phyloP scores from a whole-genome alignment of 2,797 vertebrate genomes.

The Phoeniculus purpureus region DNA sequence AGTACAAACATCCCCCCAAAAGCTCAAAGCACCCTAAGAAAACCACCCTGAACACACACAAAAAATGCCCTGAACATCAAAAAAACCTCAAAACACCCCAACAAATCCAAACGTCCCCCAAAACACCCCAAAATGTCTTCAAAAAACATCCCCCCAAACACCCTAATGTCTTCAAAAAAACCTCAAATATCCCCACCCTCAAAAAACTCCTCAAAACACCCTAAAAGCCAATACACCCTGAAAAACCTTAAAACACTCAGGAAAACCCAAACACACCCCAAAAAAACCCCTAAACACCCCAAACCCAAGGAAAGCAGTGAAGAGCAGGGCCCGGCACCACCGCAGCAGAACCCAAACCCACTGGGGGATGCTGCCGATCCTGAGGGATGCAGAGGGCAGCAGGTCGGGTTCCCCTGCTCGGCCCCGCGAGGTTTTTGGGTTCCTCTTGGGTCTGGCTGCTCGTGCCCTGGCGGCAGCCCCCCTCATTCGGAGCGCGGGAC shows the following conservation, averaged over 20 bases:
- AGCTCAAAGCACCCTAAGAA: not conserved
- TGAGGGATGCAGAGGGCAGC: not conserved
- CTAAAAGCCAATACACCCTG: no score
- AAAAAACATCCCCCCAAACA: no score
- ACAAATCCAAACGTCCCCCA: no score
- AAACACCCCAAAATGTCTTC: no score
- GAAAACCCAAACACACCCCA: no score
- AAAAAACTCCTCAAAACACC: not conserved
- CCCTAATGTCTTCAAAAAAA: no score
- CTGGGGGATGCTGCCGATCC: not conserved
- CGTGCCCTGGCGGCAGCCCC: slow-evolving; percentile 22
- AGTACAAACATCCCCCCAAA: no score
- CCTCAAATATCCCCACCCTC: no score
- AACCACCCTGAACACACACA: not conserved
- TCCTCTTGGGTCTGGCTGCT: not conserved
- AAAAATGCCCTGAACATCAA: not conserved
- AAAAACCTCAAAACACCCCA: no score
- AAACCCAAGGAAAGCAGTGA: not conserved
- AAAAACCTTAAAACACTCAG: no score
- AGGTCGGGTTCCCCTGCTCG: not conserved
- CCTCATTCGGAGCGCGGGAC: not conserved
- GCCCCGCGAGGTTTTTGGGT: not conserved
- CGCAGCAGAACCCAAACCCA: not conserved
- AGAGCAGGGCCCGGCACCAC: not conserved
- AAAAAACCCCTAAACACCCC: not conserved